Conservation (phyloP, 2,888 invertebrate genomes). For the Synanthedon tipuliformis region DNA sequence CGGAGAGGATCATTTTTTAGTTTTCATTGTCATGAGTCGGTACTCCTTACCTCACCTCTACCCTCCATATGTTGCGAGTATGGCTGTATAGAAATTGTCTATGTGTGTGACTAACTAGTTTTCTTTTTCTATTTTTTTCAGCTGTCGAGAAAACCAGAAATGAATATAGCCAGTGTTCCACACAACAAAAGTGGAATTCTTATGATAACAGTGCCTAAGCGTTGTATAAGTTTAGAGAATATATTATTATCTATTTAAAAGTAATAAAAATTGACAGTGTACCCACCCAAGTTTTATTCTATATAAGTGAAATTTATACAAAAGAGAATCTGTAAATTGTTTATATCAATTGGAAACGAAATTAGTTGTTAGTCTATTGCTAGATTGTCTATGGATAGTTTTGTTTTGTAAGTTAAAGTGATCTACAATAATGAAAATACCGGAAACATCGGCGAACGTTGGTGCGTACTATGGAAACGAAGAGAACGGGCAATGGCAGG, state of each 20-base stretch:
- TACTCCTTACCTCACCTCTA: no score
- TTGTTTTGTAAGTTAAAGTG: slow-evolving; percentile 15
- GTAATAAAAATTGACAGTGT: neutral
- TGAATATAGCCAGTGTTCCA: slow-evolving; percentile 36
- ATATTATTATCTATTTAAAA: neutral
- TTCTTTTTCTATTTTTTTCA: slow-evolving; percentile 17
- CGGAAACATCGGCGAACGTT: slow-evolving; percentile 51
- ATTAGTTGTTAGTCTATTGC: slow-evolving; percentile 8
- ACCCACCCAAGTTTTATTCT: neutral
- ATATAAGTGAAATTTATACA: neutral
- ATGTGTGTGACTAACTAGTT: no score
- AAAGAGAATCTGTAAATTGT: neutral
- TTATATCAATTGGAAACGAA: neutral
- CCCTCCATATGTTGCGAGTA: no score
- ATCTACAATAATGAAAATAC: slow-evolving; percentile 57
- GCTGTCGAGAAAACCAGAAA: slow-evolving; percentile 41
- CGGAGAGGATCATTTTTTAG: no score
- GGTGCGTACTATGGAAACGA: slow-evolving; percentile 61
- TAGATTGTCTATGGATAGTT: slow-evolving; percentile 22
- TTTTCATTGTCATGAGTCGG: no score
- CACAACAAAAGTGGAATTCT: slow-evolving; percentile 18
- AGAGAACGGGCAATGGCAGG: slow-evolving; percentile 63
- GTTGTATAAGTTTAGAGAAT: neutral
- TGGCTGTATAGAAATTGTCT: no score
- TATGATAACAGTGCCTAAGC: slow-evolving; percentile 30